These are phyloP conservation scores for Serilophus lunatus DNA, from an alignment of 2,113 vertebrate species.

Conservation along the genomic window DNA sequence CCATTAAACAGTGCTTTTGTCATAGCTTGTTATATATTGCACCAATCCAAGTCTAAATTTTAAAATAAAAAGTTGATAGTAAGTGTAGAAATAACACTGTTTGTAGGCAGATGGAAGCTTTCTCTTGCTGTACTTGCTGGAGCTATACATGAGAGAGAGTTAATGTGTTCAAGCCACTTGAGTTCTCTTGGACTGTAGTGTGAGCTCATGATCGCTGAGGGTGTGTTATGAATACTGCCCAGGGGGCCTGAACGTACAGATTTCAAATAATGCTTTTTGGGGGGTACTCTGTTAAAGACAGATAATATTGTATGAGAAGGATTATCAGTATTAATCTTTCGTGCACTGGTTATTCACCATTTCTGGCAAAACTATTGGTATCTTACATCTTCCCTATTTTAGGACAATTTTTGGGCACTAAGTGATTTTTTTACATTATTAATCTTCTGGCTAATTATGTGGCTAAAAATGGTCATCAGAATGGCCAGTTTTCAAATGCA, in stretches of 20 bases:
- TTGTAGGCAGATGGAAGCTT: not conserved
- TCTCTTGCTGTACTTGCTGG: not conserved
- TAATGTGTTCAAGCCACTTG: not conserved
- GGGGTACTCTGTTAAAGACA: not conserved
- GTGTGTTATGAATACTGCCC: not conserved
- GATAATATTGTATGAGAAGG: not conserved
- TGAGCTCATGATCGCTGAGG: not conserved
- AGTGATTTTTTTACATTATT: not conserved
- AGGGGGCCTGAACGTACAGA: too few species aligned
- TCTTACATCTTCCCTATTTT: not conserved
- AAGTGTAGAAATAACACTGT: not conserved
- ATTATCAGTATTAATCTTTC: not conserved
- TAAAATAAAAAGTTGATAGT: not conserved
- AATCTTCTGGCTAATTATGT: not conserved
- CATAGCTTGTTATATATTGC: not conserved
- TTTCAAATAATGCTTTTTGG: not conserved
- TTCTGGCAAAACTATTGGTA: not conserved
- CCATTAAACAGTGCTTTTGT: not conserved
- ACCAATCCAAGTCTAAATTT: not conserved
- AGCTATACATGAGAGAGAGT: not conserved
- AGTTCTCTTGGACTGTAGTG: not conserved
- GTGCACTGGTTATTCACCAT: not conserved
- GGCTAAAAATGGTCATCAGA: not conserved
- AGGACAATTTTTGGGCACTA: not conserved
- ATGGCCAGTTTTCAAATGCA: not conserved